These are phyloP conservation scores for Vombatus ursinus DNA, from an alignment of 2,113 vertebrate genomes.

Conservation along the genomic window DNA sequence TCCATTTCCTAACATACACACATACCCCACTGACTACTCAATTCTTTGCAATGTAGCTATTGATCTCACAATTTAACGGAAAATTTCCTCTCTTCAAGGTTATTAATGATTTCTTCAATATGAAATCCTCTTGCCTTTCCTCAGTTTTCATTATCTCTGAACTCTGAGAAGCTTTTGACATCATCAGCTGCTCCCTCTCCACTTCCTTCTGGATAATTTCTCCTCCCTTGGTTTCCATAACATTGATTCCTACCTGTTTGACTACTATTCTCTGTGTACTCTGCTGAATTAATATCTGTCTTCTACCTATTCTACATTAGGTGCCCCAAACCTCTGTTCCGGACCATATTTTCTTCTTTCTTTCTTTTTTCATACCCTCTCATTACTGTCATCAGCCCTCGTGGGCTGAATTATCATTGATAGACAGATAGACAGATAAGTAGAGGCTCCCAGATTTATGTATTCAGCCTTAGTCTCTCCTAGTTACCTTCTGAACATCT, in stretches of 20 bases:
- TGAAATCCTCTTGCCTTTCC: not conserved
- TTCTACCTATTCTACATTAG: not conserved
- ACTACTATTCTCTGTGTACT: not conserved
- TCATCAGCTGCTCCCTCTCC: not conserved
- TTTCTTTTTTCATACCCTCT: not conserved
- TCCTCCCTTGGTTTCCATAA: not conserved
- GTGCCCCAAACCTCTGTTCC: not conserved
- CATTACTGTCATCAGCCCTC: not conserved
- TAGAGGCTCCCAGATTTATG: not conserved
- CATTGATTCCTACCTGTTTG: not conserved
- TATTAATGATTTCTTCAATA: not conserved
- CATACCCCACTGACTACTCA: not conserved
- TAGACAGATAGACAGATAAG: not conserved
- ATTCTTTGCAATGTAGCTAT: not conserved
- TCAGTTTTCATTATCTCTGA: not conserved
- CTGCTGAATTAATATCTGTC: not conserved
- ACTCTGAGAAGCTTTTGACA: not conserved
- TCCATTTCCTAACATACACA: not conserved
- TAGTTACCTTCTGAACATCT: not conserved
- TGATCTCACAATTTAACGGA: not conserved
- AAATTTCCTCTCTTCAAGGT: not conserved
- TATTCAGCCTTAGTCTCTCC: not conserved
- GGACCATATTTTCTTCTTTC: not conserved
- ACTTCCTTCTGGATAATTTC: not conserved
- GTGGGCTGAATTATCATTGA: not conserved